Evolutionary conservation across 2,888 invertebrate genomes (phyloP).

Genomic region (Tillus elongatus): DNA sequence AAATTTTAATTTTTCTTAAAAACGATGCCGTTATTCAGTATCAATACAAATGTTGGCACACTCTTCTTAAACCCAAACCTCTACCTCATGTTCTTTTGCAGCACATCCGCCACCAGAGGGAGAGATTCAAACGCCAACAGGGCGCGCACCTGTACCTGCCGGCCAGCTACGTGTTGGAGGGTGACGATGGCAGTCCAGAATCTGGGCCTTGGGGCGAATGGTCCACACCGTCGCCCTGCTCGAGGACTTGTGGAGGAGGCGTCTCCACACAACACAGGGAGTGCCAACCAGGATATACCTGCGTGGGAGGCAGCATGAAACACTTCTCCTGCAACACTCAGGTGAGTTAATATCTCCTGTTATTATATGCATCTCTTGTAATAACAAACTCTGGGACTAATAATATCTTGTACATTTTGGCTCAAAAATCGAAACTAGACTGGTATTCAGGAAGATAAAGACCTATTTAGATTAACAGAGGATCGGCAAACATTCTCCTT

Average conservation of each 20-base stretch:
- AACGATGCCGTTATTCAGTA: too few relatives aligned
- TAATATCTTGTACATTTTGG: too few relatives aligned
- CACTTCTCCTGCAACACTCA: conserved; percentile 89
- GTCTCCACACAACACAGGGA: conserved; percentile 76
- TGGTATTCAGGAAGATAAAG: too few relatives aligned
- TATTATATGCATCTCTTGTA: too few relatives aligned
- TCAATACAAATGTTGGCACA: too few relatives aligned
- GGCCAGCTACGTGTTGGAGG: conserved; percentile 62
- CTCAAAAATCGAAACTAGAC: too few relatives aligned
- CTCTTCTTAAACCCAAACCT: too few relatives aligned
- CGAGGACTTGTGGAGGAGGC: conserved; percentile 87
- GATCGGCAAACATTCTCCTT: too few relatives aligned
- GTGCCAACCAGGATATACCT: conserved; percentile 58
- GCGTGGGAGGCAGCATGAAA: conserved; percentile 69
- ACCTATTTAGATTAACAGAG: too few relatives aligned
- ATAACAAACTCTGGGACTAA: too few relatives aligned
- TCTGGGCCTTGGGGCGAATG: conserved; percentile 74
- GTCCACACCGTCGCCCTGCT: conserved; percentile 76
- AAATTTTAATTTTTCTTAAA: too few relatives aligned
- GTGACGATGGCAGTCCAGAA: conserved; percentile 50
- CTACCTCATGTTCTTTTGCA: conserved; percentile 28
- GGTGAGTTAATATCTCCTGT: conserved; percentile 45
- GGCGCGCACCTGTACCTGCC: conserved; percentile 65
- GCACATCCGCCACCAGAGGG: conserved; percentile 55
- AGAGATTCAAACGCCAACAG: conserved; percentile 67